These are phyloP conservation scores for Eurytoma californica DNA, from an alignment of 2,888 invertebrate species.

Conservation along the genomic window DNA sequence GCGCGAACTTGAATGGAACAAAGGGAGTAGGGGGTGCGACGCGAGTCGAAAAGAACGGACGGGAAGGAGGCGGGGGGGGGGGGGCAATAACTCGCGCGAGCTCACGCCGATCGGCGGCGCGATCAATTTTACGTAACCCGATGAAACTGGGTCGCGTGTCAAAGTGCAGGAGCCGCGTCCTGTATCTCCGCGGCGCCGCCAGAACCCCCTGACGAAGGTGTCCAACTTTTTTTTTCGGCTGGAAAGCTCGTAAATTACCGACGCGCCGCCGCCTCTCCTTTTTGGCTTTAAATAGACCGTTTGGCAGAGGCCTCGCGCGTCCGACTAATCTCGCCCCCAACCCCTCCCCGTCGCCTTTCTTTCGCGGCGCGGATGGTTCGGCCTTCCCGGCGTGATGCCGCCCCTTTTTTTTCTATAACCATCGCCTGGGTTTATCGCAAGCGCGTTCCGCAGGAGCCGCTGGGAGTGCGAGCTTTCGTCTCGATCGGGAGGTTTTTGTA, in stretches of 20 bases:
- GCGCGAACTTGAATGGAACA: slow-evolving; percentile 3
- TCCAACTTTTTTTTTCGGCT: slow-evolving; percentile 64
- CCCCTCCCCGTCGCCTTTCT: not conserved
- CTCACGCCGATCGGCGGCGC: slow-evolving; percentile 50
- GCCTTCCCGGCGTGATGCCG: not conserved
- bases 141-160: slow-evolving; percentile 73
- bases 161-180: slow-evolving; percentile 61
- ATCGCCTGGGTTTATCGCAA: slow-evolving; percentile 18
- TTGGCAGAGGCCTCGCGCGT: slow-evolving; percentile 30
- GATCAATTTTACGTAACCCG: slow-evolving; percentile 71
- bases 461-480: not conserved
- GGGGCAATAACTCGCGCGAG: slow-evolving; percentile 10
- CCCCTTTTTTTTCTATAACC: too few relatives aligned
- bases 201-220: slow-evolving; percentile 65
- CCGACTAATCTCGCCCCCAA: slow-evolving; percentile 30
- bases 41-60: not conserved
- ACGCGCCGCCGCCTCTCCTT: slow-evolving; percentile 48
- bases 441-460: not conserved
- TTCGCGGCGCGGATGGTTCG: not conserved
- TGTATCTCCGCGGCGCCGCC: slow-evolving; percentile 59
- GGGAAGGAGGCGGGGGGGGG: not conserved
- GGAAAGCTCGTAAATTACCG: slow-evolving; percentile 73
- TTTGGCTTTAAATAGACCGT: slow-evolving; percentile 33
- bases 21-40: too few relatives aligned
- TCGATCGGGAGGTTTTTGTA: not conserved